Percentiles rank a stretch among this genome's conserved stretches.
These are phyloP conservation scores for Myopa testacea DNA, from an alignment of 2,888 invertebrate genomes.

Conservation along the genomic window DNA sequence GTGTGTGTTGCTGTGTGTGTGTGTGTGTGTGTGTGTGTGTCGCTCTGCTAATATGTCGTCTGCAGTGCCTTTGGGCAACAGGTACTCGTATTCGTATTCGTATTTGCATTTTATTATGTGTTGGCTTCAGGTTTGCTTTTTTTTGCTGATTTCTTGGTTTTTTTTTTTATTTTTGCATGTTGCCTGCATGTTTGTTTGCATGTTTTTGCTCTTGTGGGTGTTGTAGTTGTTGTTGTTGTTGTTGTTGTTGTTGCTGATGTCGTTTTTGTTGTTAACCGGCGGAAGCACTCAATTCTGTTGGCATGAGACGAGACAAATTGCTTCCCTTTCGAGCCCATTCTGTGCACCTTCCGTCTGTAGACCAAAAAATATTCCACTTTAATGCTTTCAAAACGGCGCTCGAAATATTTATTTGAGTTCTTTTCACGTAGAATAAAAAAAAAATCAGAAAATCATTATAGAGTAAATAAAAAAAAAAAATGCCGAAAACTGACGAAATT, in stretches of 20 bases:
- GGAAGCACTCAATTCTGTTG: conserved; percentile 22
- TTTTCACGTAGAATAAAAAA: no score
- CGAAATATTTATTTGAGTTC: no score
- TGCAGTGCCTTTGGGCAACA: conserved; percentile 33
- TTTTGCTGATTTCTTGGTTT: background rate
- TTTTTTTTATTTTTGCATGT: background rate
- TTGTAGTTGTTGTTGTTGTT: background rate
- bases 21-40: conserved; percentile 22
- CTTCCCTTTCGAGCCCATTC: conserved; percentile 3
- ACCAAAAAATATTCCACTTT: no score
- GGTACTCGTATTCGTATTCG: conserved; percentile 12
- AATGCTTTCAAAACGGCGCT: no score
- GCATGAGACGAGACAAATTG: conserved; percentile 32
- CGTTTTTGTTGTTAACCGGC: background rate
- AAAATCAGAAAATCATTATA: no score
- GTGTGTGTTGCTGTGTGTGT: conserved; percentile 9
- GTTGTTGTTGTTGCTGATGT: background rate
- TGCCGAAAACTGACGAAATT: no score
- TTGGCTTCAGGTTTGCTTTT: background rate
- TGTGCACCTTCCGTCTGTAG: background rate
- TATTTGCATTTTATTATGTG: conserved; percentile 37
- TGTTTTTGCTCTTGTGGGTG: background rate
- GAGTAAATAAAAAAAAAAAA: no score
- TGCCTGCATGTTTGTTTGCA: background rate
- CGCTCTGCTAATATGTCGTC: conserved; percentile 32